phyloP scores from a whole-genome alignment of 1,140 invertebrate species.

The Lethocerus indicus region DNA sequence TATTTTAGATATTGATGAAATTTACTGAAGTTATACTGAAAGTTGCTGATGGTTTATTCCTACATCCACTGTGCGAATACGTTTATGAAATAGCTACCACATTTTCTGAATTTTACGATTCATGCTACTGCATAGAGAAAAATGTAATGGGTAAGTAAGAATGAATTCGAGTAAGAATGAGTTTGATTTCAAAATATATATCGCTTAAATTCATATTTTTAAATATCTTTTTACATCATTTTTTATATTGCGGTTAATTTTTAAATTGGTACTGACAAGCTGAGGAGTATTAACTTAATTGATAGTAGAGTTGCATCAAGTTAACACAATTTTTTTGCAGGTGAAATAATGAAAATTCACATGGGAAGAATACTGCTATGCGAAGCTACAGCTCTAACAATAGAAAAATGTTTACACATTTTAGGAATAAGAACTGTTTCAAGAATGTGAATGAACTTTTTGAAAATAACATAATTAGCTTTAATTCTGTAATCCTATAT shows the following conservation, averaged over 20 bases:
- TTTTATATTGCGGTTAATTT: not conserved
- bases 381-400: conserved; percentile 78
- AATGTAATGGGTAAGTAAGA: too few relatives aligned
- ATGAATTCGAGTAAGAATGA: too few relatives aligned
- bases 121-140: conserved; percentile 95
- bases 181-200: conserved; percentile 28
- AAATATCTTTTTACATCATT: not conserved
- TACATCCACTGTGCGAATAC: conserved; percentile 89
- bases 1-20: conserved; percentile 37
- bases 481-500: too few relatives aligned
- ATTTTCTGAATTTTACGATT: conserved; percentile 96
- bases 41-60: conserved; percentile 65
- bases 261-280: too few relatives aligned
- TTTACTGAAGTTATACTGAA: conserved; percentile 79
- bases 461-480: too few relatives aligned
- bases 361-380: conserved; percentile 76
- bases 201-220: not conserved
- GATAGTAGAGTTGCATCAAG: too few relatives aligned
- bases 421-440: conserved; percentile 82
- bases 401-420: conserved; percentile 75
- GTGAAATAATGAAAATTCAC: conserved; percentile 65
- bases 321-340: conserved; percentile 12
- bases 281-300: too few relatives aligned
- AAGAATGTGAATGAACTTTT: conserved; percentile 56
- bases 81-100: conserved; percentile 84